Evolutionary conservation across 1,140 invertebrate species (phyloP).

Genomic region (Grapholita molesta): DNA sequence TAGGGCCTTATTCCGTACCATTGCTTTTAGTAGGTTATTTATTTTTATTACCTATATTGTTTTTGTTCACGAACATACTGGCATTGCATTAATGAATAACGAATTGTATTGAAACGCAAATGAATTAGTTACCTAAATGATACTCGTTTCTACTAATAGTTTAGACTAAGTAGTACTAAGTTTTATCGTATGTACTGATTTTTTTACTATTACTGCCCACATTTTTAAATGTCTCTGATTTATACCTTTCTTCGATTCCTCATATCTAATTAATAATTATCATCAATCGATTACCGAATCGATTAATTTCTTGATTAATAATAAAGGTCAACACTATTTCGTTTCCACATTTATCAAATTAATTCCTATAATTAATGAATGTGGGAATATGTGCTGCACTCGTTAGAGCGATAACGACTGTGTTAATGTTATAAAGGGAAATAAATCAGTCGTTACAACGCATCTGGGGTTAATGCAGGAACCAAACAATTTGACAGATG

Average conservation of each 20-base stretch:
- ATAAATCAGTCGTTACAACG: neutral
- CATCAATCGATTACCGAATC: neutral
- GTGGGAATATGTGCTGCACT: slow-evolving; percentile 1
- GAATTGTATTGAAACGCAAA: no score
- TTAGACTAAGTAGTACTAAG: no score
- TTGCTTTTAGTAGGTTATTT: no score
- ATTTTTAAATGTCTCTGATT: neutral
- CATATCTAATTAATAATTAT: neutral
- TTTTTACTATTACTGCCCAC: no score
- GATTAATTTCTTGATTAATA: no score
- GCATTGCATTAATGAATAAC: no score
- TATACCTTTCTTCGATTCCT: neutral
- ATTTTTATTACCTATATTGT: no score
- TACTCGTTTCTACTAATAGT: no score
- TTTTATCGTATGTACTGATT: no score
- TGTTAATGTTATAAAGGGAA: slow-evolving; percentile 1
- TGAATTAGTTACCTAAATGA: no score
- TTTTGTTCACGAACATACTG: no score
- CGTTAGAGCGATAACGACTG: neutral
- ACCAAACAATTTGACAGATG: neutral
- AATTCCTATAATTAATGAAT: neutral
- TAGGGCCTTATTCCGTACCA: no score
- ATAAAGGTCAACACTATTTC: neutral
- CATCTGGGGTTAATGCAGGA: neutral
- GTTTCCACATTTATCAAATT: neutral